Percentiles rank a stretch among this genome's conserved stretches.
phyloP scores from a whole-genome alignment of 2,797 vertebrate species.

The Gobionotothen gibberifrons region DNA sequence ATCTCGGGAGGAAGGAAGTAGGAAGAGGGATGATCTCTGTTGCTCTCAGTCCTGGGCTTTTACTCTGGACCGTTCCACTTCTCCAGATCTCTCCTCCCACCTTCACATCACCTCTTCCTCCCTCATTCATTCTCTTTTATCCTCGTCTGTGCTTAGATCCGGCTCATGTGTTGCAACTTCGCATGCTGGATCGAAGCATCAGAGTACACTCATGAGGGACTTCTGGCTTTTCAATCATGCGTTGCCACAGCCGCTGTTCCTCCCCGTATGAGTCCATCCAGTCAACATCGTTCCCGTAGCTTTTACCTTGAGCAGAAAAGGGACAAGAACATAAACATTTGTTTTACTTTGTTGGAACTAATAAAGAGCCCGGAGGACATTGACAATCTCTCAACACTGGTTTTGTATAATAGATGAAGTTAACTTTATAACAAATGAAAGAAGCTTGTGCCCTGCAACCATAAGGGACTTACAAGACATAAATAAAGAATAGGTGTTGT shows the following conservation, averaged over 20 bases:
- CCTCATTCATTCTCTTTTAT: slow-evolving; percentile 17
- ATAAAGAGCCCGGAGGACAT: slow-evolving; percentile 13
- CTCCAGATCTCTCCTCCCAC: slow-evolving; percentile 27
- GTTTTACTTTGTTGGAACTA: slow-evolving; percentile 28
- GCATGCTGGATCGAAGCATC: slow-evolving; percentile 96
- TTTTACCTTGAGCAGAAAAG: slow-evolving; percentile 83
- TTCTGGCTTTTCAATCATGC: slow-evolving; percentile 93
- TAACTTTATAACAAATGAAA: neutral
- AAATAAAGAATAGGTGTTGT: too few species aligned
- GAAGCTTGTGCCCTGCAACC: neutral
- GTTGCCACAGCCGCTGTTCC: slow-evolving; percentile 93
- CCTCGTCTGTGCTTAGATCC: slow-evolving; percentile 12
- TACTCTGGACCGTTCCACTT: slow-evolving; percentile 16
- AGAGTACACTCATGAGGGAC: slow-evolving; percentile 91
- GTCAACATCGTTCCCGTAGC: slow-evolving; percentile 92
- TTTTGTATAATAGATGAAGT: neutral
- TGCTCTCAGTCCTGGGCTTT: slow-evolving; percentile 20
- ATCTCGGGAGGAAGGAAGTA: slow-evolving; percentile 15
- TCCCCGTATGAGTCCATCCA: slow-evolving; percentile 98
- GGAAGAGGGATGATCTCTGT: slow-evolving; percentile 20
- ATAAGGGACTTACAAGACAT: too few species aligned
- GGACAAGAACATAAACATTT: slow-evolving; percentile 35
- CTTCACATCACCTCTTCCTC: slow-evolving; percentile 13
- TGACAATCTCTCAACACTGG: neutral
- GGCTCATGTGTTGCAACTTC: slow-evolving; percentile 84